phyloP scores from a whole-genome alignment of 2,888 invertebrate species.

The Copidosoma aretas region DNA sequence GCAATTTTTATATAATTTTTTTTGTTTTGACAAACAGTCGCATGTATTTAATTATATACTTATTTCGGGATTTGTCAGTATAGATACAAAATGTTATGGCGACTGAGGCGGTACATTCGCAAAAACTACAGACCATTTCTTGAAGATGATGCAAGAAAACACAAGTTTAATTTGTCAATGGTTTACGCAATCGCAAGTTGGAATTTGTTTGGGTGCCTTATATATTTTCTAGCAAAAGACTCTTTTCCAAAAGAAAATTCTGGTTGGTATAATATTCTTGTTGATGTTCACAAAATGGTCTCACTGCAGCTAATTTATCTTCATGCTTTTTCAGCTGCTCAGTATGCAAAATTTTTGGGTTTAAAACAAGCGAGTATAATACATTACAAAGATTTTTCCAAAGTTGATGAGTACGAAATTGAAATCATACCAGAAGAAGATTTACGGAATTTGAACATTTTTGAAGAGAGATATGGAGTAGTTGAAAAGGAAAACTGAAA shows the following conservation, averaged over 20 bases:
- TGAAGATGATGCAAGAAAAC: background rate
- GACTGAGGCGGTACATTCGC: conserved; percentile 8
- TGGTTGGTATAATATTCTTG: conserved; percentile 2
- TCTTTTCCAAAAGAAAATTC: background rate
- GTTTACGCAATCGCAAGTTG: conserved; percentile 16
- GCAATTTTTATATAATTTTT: background rate
- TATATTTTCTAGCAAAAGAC: background rate
- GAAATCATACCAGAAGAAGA: conserved; percentile 27
- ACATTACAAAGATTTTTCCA: conserved; percentile 65
- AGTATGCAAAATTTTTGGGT: conserved; percentile 67
- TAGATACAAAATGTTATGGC: conserved; percentile 6
- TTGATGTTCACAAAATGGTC: background rate
- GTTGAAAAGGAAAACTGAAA: conserved; percentile 12
- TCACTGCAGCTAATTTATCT: conserved; percentile 12
- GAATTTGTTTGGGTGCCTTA: conserved; percentile 6
- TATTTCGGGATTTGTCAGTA: background rate
- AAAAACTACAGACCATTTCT: background rate
- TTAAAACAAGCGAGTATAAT: conserved; percentile 68
- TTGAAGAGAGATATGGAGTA: conserved; percentile 5
- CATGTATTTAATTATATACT: background rate
- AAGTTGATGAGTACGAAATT: conserved; percentile 36
- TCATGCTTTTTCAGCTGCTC: conserved; percentile 63
- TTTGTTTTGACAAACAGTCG: background rate
- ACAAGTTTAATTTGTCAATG: conserved; percentile 9
- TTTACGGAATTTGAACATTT: background rate